phyloP scores from a whole-genome alignment of 2,113 vertebrate species.

The Thermophis baileyi region DNA sequence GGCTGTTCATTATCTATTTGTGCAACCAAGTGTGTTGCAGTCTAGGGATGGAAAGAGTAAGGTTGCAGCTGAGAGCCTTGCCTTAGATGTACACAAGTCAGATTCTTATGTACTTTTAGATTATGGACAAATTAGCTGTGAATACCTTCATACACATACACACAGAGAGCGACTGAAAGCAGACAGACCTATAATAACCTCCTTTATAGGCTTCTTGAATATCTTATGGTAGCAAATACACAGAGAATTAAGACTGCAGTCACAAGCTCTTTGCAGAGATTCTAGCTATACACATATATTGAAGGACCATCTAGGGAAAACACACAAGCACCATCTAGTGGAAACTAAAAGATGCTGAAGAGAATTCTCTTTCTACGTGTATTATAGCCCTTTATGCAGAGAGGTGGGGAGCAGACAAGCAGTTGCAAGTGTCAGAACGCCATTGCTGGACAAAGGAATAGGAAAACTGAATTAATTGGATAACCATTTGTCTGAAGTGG shows the following conservation, averaged over 20 bases:
- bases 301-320: background rate
- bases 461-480: background rate
- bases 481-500: no score
- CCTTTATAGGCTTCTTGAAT: background rate
- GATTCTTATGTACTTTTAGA: background rate
- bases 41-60: background rate
- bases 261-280: background rate
- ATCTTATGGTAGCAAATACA: background rate
- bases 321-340: slow-evolving; percentile 9
- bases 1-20: background rate
- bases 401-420: background rate
- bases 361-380: no score
- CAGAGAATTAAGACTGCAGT: background rate
- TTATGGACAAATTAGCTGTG: background rate
- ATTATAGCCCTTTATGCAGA: background rate
- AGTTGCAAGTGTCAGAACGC: background rate
- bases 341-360: background rate
- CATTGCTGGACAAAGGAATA: background rate
- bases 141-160: background rate
- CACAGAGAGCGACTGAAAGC: no score
- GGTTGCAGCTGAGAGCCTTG: background rate
- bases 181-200: background rate
- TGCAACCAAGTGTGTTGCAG: background rate
- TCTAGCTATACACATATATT: background rate
- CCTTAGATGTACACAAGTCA: no score